phyloP scores from a whole-genome alignment of 2,888 invertebrate species.

The Cryptocephalus primarius region DNA sequence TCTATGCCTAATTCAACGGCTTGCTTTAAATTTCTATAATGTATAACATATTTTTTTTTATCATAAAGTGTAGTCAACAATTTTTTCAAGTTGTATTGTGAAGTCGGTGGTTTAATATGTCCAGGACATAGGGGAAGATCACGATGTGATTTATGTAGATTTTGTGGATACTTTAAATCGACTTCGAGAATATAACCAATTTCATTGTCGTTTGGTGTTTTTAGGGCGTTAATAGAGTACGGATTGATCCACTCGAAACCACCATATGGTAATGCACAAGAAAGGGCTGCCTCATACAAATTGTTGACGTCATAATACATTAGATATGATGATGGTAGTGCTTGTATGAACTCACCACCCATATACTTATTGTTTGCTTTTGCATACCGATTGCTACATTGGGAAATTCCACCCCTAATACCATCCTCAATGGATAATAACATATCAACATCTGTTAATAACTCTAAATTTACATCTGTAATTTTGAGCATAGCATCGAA shows the following conservation, averaged over 20 bases:
- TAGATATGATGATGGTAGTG: background rate
- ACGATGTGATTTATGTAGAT: conserved; percentile 2
- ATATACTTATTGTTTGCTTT: conserved; percentile 26
- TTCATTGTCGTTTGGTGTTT: conserved; percentile 1
- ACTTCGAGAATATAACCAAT: conserved; percentile 7
- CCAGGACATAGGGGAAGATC: conserved; percentile 4
- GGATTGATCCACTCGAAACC: conserved; percentile 1
- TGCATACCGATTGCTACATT: conserved; percentile 20
- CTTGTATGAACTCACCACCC: too few relatives aligned
- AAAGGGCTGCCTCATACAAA: background rate
- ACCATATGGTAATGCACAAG: background rate
- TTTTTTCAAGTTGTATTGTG: conserved; percentile 1
- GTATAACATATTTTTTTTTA: conserved; percentile 4
- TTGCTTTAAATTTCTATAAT: conserved; percentile 6
- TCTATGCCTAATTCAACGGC: conserved; percentile 2
- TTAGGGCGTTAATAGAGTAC: background rate
- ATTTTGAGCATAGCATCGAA: conserved; percentile 23
- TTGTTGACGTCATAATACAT: conserved; percentile 1
- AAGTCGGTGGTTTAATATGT: too few relatives aligned
- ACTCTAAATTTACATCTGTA: conserved; percentile 16
- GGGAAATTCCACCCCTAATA: conserved; percentile 24
- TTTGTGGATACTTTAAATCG: conserved; percentile 2
- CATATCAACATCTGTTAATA: conserved; percentile 23
- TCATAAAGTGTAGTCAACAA: conserved; percentile 4
- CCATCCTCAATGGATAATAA: conserved; percentile 21